Conservation (phyloP, 2,797 vertebrate genomes). For the Calcarius lapponicus region DNA sequence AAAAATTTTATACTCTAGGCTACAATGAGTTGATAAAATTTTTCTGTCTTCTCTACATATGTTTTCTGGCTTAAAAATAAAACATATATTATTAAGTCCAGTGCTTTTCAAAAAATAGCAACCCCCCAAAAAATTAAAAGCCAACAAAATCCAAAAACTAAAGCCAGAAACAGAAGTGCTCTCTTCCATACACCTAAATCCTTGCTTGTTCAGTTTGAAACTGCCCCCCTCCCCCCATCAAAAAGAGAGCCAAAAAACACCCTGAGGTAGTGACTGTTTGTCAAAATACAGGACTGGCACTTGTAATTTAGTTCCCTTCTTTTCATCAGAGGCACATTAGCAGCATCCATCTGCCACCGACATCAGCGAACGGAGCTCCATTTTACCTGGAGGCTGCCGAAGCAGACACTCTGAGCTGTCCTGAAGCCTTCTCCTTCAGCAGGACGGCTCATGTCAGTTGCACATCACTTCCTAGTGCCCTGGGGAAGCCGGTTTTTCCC, state of each 20-base stretch:
- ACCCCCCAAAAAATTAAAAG: background rate
- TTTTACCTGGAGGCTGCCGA: background rate
- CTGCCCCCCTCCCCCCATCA: background rate
- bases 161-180: background rate
- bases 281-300: conserved; percentile 73
- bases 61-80: conserved; percentile 54
- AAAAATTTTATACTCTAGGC: background rate
- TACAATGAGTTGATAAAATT: background rate
- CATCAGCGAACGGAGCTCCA: background rate
- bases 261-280: conserved; percentile 75
- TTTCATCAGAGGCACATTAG: conserved; percentile 15
- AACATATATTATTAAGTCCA: conserved; percentile 4
- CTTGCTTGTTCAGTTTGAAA: conserved; percentile 40
- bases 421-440: background rate
- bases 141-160: background rate
- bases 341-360: conserved; percentile 11
- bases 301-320: conserved; percentile 67
- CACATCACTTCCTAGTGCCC: conserved; percentile 67
- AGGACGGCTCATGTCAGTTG: background rate
- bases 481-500: conserved; percentile 70
- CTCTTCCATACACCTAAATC: conserved; percentile 27
- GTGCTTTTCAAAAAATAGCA: conserved; percentile 26
- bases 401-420: background rate
- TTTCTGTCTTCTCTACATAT: conserved; percentile 19
- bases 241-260: conserved; percentile 16